Percentiles rank a stretch among this genome's conserved stretches.
These are phyloP conservation scores for Vanessa cardui DNA, from an alignment of 2,888 invertebrate species.

Conservation along the genomic window DNA sequence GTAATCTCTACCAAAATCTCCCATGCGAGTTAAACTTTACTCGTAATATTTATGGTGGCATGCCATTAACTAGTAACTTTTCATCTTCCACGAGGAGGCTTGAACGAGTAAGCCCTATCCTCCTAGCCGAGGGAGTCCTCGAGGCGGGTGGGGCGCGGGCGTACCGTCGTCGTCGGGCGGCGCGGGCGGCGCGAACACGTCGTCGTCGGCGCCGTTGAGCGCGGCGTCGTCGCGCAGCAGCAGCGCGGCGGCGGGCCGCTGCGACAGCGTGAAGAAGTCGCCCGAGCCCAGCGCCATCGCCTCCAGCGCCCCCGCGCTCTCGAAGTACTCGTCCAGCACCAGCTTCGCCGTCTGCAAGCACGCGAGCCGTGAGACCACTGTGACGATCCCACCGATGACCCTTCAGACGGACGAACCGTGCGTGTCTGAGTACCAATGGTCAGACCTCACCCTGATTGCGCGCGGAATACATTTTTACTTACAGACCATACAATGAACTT, in stretches of 20 bases:
- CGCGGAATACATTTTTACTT: no score
- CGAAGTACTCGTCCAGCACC: conserved; percentile 93
- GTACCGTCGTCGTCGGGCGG: conserved; percentile 20
- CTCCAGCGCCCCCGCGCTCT: conserved; percentile 76
- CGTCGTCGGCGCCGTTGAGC: conserved; percentile 74
- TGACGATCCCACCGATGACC: no score
- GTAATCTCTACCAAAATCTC: conserved; percentile 17
- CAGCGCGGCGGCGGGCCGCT: conserved; percentile 77
- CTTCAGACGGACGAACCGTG: no score
- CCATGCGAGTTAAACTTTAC: conserved; percentile 24
- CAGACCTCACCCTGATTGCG: no score
- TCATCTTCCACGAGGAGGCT: no score
- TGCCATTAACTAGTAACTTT: not conserved
- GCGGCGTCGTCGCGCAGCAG: conserved; percentile 72
- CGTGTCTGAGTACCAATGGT: no score
- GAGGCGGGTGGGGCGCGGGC: conserved; percentile 15
- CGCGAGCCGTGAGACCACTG: no score
- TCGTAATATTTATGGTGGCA: not conserved
- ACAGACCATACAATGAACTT: no score
- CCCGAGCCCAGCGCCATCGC: conserved; percentile 77
- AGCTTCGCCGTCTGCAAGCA: conserved; percentile 90
- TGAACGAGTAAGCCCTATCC: not conserved
- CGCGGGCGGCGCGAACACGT: conserved; percentile 61
- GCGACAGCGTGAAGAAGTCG: conserved; percentile 80
- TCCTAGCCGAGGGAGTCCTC: no score